These are phyloP conservation scores for Lordiphosa mommai DNA, from an alignment of 1,140 invertebrate species.

Conservation along the genomic window DNA sequence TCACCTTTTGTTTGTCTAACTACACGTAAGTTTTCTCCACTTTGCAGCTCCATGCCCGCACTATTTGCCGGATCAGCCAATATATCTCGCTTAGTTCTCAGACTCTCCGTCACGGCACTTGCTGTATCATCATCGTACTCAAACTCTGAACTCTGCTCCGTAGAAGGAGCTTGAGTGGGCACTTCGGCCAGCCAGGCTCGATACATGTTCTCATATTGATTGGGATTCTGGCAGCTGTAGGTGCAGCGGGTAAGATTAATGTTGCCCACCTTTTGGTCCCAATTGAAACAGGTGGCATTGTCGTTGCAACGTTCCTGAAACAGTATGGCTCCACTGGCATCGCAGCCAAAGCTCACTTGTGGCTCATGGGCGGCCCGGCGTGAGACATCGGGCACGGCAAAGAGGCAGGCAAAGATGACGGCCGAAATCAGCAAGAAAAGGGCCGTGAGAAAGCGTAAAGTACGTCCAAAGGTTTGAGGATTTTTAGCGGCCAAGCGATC, in stretches of 20 bases:
- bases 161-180: conserved; percentile 47
- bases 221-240: conserved; percentile 82
- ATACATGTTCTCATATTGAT: conserved; percentile 65
- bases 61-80: conserved; percentile 34
- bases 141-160: conserved; percentile 67
- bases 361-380: conserved; percentile 81
- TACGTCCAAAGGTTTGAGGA: conserved; percentile 61
- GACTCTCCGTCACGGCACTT: conserved; percentile 55
- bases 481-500: conserved; percentile 82
- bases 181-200: conserved; percentile 60
- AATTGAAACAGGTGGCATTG: conserved; percentile 83
- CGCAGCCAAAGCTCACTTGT: conserved; percentile 85
- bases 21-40: conserved; percentile 29
- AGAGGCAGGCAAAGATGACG: conserved; percentile 84
- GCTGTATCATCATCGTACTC: conserved; percentile 74
- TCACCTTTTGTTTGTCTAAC: conserved; percentile 22
- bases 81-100: conserved; percentile 24
- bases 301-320: conserved; percentile 85
- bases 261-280: conserved; percentile 82
- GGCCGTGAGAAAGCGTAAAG: conserved; percentile 85
- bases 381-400: conserved; percentile 84
- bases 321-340: conserved; percentile 83
- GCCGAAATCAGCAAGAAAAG: conserved; percentile 84
- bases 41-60: conserved; percentile 51
- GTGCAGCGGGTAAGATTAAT: conserved; percentile 82